Percentiles rank a stretch among this genome's conserved stretches.
These are phyloP conservation scores for Strix aluco DNA, from an alignment of 2,113 vertebrate species.

Conservation along the genomic window DNA sequence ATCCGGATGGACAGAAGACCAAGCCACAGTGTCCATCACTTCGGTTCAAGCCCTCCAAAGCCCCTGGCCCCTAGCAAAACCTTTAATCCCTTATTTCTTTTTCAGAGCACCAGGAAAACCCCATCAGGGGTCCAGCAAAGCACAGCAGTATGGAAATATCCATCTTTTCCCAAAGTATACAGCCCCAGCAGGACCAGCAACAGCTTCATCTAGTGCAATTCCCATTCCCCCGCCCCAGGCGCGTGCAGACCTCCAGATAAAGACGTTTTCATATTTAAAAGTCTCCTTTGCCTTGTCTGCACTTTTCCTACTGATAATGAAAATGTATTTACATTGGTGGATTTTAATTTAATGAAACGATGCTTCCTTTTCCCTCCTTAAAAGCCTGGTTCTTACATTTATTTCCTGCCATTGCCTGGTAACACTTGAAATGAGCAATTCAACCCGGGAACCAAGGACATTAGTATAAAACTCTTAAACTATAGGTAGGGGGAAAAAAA, in stretches of 20 bases:
- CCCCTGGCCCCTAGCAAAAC: neutral
- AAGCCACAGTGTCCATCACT: neutral
- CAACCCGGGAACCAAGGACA: neutral
- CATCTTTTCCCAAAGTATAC: accelerated
- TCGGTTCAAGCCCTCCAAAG: neutral
- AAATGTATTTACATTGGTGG: neutral
- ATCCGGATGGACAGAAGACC: neutral
- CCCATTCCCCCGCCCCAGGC: neutral
- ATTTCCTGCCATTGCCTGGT: neutral
- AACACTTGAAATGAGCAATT: neutral
- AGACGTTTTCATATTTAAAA: neutral
- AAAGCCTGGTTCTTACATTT: neutral
- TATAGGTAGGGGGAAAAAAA: neutral
- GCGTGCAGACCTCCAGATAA: neutral
- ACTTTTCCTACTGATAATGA: neutral
- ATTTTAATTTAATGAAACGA: neutral
- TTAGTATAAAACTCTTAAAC: neutral
- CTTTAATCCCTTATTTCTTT: neutral
- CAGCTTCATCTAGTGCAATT: neutral
- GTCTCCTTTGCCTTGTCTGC: neutral
- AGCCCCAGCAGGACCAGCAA: neutral
- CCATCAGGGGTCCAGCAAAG: accelerated
- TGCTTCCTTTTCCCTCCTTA: neutral
- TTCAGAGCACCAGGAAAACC: neutral
- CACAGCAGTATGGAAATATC: accelerated